Evolutionary conservation across 2,888 invertebrate species (phyloP).

Genomic region (Calliphora vomitoria): DNA sequence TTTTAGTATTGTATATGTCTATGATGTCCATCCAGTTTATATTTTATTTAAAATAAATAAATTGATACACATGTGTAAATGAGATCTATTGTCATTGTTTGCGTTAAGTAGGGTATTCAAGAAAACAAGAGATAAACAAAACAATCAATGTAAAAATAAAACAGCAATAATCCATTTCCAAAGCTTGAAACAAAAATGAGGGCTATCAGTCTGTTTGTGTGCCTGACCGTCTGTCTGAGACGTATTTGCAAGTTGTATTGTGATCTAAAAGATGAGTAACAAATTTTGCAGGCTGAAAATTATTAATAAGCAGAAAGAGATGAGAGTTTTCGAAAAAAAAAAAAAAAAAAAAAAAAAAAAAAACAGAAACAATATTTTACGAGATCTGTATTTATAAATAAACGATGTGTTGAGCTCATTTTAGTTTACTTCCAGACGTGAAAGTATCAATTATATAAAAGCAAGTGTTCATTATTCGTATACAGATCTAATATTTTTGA

Average conservation of each 20-base stretch:
- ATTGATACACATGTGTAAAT: background rate
- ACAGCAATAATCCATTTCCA: background rate
- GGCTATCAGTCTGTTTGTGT: conserved; percentile 20
- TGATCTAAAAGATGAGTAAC: conserved; percentile 57
- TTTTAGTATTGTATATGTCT: too few relatives aligned
- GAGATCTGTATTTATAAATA: conserved; percentile 65
- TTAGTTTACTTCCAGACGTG: conserved; percentile 64
- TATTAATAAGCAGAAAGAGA: conserved; percentile 33
- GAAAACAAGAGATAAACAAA: background rate
- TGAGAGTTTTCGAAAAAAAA: conserved; percentile 45
- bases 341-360: too few relatives aligned
- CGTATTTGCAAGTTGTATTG: conserved; percentile 17
- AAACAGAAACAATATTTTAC: conserved; percentile 10
- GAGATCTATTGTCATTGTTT: background rate
- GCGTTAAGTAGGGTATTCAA: background rate
- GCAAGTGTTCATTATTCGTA: background rate
- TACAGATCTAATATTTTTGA: background rate
- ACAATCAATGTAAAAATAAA: conserved; percentile 23
- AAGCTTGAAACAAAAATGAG: conserved; percentile 24
- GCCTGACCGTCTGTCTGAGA: conserved; percentile 5
- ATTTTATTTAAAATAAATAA: too few relatives aligned
- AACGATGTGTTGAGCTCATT: conserved; percentile 44
- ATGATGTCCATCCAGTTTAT: too few relatives aligned
- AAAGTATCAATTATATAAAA: conserved; percentile 55
- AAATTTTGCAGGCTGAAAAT: conserved; percentile 6